Evolutionary conservation across 1,140 invertebrate species (phyloP), one percentile per base, ranked within the genome.

Genomic region (Diabrotica virgifera): DNA sequence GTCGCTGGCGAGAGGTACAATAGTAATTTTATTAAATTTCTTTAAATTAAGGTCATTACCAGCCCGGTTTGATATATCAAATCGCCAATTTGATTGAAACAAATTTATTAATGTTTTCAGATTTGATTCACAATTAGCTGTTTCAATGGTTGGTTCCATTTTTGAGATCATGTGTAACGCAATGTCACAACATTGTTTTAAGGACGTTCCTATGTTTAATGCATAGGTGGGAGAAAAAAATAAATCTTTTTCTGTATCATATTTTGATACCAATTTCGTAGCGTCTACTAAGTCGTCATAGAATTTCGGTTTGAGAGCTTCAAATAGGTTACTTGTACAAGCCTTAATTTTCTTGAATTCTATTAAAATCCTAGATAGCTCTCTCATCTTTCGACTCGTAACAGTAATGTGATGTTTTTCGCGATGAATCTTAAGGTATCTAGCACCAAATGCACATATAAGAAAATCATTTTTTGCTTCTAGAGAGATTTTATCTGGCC

Each of bases 1-100:
- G 61, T 77, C 77, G 69, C 68, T 72, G n/a, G 76, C 77, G 35
- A 78, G 68, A n/a, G 75, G 75, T 8, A 77, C 64, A 36, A 77
- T 76, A 35, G 73, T 77, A 59, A 75, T 57, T 59, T 76, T 76
- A 57, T 76, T 76, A 64, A 60, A 75, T 66, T 77, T 78, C 13
- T 75, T 77, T 37, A 60, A 62, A 63, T 76, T 73, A 14, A 77
- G 40, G 65, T 77, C 72, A 38, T n/a, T n/a, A n/a, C n/a, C n/a
- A 62, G 77, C 72, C 61, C 73, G 71, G 50, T 46, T 68, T 10
- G 71, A 72, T 56, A 72, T 59, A 38, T 72, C 70, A 57, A 63
- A 71, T n/a, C 52, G 37, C 70, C 67, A 76, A 35, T 65, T 62
- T 64, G 59, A 56, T 24, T 68, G 38, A 6, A 76, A 53, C 50